Conservation (phyloP, 2,113 vertebrate species). For the Morone saxatilis region DNA sequence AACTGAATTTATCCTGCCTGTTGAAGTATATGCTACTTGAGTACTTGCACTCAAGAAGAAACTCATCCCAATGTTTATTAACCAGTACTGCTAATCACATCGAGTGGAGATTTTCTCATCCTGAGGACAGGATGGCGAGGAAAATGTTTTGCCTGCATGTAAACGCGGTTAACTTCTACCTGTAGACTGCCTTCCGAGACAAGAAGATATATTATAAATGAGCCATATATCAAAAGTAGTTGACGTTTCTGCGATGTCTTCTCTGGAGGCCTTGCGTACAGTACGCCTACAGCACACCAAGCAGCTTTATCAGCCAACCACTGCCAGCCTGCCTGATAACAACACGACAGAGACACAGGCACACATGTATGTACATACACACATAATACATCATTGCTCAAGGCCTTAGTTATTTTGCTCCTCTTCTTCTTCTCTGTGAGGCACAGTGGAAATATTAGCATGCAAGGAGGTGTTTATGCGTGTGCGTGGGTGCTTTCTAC, state of each 20-base stretch:
- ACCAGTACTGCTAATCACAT: constrained; percentile 30
- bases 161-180: constrained; percentile 29
- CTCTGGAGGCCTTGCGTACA: constrained; percentile 9
- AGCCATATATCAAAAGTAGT: constrained; percentile 10
- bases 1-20: constrained; percentile 43
- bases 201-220: background rate
- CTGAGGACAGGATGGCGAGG: background rate
- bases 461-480: constrained; percentile 27
- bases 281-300: constrained; percentile 31
- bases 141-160: constrained; percentile 28
- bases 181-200: constrained; percentile 18
- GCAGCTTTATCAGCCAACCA: constrained; percentile 46
- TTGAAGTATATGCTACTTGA: constrained; percentile 30
- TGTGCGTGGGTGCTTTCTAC: constrained; percentile 3
- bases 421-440: background rate
- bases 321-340: constrained; percentile 44
- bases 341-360: background rate
- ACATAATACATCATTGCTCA: background rate
- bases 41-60: constrained; percentile 13
- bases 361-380: background rate
- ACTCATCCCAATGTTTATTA: constrained; percentile 35
- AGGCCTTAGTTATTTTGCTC: constrained; percentile 9
- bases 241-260: constrained; percentile 40
- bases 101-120: constrained; percentile 17
- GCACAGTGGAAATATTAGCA: background rate